These are phyloP conservation scores for Danio albolineatus DNA, from an alignment of 2,797 vertebrate genomes.

Conservation along the genomic window DNA sequence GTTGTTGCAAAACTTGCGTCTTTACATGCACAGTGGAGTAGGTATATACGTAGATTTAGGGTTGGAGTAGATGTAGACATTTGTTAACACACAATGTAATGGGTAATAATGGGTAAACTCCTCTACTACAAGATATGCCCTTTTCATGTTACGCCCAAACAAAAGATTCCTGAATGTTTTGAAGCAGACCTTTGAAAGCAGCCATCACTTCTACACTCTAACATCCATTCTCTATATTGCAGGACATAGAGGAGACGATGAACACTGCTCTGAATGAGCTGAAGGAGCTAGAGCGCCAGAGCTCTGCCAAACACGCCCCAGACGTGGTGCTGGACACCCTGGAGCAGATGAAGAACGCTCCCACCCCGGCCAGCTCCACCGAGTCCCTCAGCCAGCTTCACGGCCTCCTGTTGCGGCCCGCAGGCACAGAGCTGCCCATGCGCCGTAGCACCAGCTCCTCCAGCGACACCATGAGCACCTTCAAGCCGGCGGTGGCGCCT, in stretches of 20 bases:
- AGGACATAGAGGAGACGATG: slow-evolving; percentile 99
- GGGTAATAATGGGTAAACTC: too few relatives aligned
- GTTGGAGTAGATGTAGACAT: too few relatives aligned
- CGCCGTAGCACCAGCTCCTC: slow-evolving; percentile 91
- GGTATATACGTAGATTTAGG: too few relatives aligned
- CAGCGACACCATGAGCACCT: slow-evolving; percentile 95
- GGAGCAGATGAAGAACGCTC: slow-evolving; percentile 87
- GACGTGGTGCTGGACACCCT: slow-evolving; percentile 98
- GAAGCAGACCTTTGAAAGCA: too few relatives aligned
- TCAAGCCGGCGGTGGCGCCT: slow-evolving; percentile 92
- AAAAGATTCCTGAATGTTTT: too few relatives aligned
- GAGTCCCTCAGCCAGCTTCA: slow-evolving; percentile 84
- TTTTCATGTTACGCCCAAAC: too few relatives aligned
- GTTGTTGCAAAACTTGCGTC: too few relatives aligned
- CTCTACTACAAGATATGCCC: too few relatives aligned
- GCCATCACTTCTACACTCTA: not conserved
- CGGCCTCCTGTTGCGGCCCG: slow-evolving; percentile 64
- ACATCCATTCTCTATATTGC: slow-evolving; percentile 35
- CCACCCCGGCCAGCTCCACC: slow-evolving; percentile 79
- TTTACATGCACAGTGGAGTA: too few relatives aligned
- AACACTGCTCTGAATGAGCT: slow-evolving; percentile 97
- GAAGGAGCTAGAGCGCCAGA: slow-evolving; percentile 96
- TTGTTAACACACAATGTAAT: too few relatives aligned
- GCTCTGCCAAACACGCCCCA: slow-evolving; percentile 92
- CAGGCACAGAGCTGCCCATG: slow-evolving; percentile 83